Base-by-base conservation (phyloP, 2,888 invertebrate genomes). In the Lasioglossum figueresi region DNA sequence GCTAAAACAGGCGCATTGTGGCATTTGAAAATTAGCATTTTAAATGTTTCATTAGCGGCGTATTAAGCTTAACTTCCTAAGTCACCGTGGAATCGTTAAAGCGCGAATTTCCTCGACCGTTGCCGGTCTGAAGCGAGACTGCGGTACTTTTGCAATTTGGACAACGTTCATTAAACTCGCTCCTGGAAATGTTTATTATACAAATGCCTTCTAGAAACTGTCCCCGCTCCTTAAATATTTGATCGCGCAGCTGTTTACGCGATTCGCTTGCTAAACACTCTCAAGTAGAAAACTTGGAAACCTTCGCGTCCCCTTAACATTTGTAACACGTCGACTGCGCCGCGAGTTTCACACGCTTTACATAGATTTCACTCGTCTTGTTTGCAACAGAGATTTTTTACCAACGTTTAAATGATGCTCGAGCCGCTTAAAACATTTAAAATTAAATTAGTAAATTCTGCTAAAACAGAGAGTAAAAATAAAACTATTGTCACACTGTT, bases 1-100 rank as follows among this genome's bases (percentile, higher is more conserved):
- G 63, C 72, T 48, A 52, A 79, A 66, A n/a, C 52, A 10, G 71
- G 4, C 52, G 72, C 56, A 31, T 66, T 19, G 63, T 37, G 78
- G 59, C 84, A 79, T 72, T 56, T 72, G 84, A 76, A 83, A 75
- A 84, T 84, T 84, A 84, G 84, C 84, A 83, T 84, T 83, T 78
- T 34, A 72, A 83, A 83, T 84, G 84, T 79, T 83, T 79, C 84
- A 79, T 84, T 84, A 83, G 79, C 84, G 37, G 56, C 37, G 34
- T 78, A 83, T 84, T 78, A 75, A 72, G 84, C 84, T 79, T 78
- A 75, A 84, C 78, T 83, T 83, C 84, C 63, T 75, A 72, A 56
- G 70, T 63, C 71, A 45, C 27, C 73, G 16, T 43, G 71, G 52
- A 78, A 70, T 76, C 71, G 14, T 71, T 63, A 23, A 52, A 66